Evolutionary conservation across 2,797 vertebrate genomes (phyloP).

Genomic region (Rhinatrema bivittatum): DNA sequence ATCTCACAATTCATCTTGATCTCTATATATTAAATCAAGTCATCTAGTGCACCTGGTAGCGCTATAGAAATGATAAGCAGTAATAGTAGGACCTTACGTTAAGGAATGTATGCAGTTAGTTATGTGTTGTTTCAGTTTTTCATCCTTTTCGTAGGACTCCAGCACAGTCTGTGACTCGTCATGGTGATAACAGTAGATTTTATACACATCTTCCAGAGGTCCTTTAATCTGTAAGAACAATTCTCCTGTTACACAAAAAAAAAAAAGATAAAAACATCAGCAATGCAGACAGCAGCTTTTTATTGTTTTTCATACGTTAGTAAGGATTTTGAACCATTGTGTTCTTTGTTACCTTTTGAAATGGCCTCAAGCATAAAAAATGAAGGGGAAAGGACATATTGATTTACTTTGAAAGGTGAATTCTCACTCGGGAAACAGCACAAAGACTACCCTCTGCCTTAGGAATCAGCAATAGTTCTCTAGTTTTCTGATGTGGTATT

Average conservation of each 20-base stretch:
- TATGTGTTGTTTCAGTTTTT: conserved; percentile 80
- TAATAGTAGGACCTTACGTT: conserved; percentile 75
- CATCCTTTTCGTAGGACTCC: conserved; percentile 86
- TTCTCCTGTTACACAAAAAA: conserved; percentile 63
- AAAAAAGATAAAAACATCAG: conserved; percentile 33
- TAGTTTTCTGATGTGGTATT: too few relatives aligned
- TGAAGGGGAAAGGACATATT: too few relatives aligned
- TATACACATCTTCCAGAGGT: conserved; percentile 86
- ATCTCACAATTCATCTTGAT: too few relatives aligned
- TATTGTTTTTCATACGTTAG: conserved; percentile 33
- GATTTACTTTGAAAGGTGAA: too few relatives aligned
- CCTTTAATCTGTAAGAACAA: conserved; percentile 87
- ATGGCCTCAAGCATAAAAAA: too few relatives aligned
- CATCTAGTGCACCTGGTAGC: too few relatives aligned
- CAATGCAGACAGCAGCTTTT: conserved; percentile 26
- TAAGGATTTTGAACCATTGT: conserved; percentile 33
- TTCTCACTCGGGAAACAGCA: too few relatives aligned
- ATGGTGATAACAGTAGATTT: conserved; percentile 92
- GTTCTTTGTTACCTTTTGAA: too few relatives aligned
- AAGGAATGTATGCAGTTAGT: conserved; percentile 74
- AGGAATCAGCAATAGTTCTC: too few relatives aligned
- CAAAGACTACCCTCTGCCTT: too few relatives aligned
- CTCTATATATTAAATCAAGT: too few relatives aligned
- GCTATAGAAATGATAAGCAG: too few relatives aligned
- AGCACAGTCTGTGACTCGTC: conserved; percentile 81